These are phyloP conservation scores for Campylorhamphus procurvoides DNA, from an alignment of 2,113 vertebrate genomes.

Conservation along the genomic window DNA sequence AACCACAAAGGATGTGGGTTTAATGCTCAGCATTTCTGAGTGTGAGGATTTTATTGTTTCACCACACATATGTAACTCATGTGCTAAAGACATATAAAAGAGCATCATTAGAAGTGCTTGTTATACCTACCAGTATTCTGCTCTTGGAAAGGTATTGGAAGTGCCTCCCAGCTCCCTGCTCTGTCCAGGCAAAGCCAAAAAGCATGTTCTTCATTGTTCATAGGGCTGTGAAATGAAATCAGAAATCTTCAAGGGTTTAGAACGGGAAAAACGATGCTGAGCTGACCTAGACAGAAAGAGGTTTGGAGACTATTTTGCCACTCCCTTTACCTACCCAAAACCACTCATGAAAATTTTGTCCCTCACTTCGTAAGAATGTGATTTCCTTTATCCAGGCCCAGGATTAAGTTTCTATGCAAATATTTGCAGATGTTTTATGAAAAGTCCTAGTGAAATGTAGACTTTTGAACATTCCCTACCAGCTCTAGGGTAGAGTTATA, in stretches of 20 bases:
- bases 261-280: background rate
- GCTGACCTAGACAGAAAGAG: background rate
- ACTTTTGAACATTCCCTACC: background rate
- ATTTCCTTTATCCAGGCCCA: background rate
- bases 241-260: background rate
- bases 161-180: background rate
- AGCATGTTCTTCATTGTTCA: background rate
- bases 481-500: background rate
- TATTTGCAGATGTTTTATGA: background rate
- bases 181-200: background rate
- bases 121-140: background rate
- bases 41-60: background rate
- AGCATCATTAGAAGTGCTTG: background rate
- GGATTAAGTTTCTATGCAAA: conserved; percentile 41
- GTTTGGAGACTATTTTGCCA: background rate
- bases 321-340: background rate
- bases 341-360: background rate
- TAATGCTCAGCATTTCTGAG: background rate
- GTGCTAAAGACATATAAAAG: background rate
- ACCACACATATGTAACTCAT: background rate
- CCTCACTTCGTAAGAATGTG: background rate
- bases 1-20: background rate
- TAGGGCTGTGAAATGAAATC: background rate
- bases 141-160: background rate
- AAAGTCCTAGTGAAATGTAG: conserved; percentile 20